Percentiles rank a stretch among this genome's conserved stretches.
Evolutionary conservation across 37 sponge, comb jelly and placozoan species (phyloP).

Genomic region (Beroe ovata): DNA sequence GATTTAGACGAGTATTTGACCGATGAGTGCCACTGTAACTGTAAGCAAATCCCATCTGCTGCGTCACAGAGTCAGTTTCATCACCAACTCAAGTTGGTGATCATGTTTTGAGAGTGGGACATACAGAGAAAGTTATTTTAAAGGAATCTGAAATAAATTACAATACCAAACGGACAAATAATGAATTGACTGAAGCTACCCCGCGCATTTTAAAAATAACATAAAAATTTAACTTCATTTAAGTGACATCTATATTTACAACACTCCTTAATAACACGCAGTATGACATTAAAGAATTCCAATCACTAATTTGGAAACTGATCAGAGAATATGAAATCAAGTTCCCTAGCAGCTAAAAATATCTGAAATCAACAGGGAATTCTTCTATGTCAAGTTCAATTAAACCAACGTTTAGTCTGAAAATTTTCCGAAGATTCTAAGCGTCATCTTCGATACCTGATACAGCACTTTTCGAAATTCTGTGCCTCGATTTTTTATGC

Average conservation of each 20-base stretch:
- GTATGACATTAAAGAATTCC: background rate
- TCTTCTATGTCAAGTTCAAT: too few species aligned
- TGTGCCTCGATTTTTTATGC: constrained; percentile 23
- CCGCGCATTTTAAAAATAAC: constrained; percentile 10
- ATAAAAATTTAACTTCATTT: constrained; percentile 56
- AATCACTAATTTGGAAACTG: too few species aligned
- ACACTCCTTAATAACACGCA: background rate
- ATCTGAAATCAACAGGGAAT: too few species aligned
- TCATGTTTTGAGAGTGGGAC: background rate
- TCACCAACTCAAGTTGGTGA: too few species aligned
- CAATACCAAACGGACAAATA: constrained; percentile 61
- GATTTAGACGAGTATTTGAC: too few species aligned
- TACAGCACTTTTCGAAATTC: constrained; percentile 30
- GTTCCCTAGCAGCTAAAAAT: too few species aligned
- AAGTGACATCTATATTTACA: constrained; percentile 32
- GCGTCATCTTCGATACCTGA: constrained; percentile 44
- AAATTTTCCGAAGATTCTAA: too few species aligned
- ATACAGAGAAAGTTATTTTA: background rate
- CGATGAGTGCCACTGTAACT: too few species aligned
- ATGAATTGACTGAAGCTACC: constrained; percentile 9
- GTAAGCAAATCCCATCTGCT: too few species aligned
- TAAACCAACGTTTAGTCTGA: too few species aligned
- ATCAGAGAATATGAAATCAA: too few species aligned
- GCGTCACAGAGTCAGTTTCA: too few species aligned
- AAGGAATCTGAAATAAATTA: constrained; percentile 67